phyloP scores from a whole-genome alignment of 92 coral and sea anemone species.

The Nematostella vectensis region DNA sequence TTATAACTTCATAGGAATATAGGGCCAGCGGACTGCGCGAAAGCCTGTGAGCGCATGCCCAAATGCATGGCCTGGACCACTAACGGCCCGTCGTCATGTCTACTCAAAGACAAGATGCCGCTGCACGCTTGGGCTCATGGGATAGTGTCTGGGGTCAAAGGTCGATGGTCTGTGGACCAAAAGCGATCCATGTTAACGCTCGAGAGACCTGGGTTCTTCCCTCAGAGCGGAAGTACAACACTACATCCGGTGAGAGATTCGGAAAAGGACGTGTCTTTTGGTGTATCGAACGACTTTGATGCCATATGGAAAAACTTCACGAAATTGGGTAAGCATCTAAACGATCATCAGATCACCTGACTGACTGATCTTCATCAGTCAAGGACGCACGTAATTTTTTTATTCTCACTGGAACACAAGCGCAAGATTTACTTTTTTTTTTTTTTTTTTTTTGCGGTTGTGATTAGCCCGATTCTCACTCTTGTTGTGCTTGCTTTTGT shows the following conservation, averaged over 20 bases:
- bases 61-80: conserved; percentile 87
- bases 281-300: conserved; percentile 53
- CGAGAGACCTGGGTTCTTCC: conserved; percentile 67
- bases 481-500: no score
- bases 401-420: no score
- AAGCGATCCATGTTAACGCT: conserved; percentile 47
- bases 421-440: no score
- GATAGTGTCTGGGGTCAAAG: conserved; percentile 71
- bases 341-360: no score
- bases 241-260: conserved; percentile 46
- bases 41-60: conserved; percentile 78
- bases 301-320: conserved; percentile 57
- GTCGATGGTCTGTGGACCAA: conserved; percentile 51
- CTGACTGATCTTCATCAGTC: no score
- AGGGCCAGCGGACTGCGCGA: conserved; percentile 68
- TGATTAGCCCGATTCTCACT: no score
- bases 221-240: conserved; percentile 83
- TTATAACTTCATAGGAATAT: conserved; percentile 52
- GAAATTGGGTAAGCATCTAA: conserved; percentile 42
- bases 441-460: no score
- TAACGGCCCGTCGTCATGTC: conserved; percentile 83
- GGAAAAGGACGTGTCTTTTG: conserved; percentile 46
- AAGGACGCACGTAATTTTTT: no score
- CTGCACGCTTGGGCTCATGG: conserved; percentile 84
- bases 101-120: conserved; percentile 78